Evolutionary conservation across 2,888 invertebrate species (phyloP), one percentile per base, ranked within the genome.

Genomic region (Limnephilus marmoratus): DNA sequence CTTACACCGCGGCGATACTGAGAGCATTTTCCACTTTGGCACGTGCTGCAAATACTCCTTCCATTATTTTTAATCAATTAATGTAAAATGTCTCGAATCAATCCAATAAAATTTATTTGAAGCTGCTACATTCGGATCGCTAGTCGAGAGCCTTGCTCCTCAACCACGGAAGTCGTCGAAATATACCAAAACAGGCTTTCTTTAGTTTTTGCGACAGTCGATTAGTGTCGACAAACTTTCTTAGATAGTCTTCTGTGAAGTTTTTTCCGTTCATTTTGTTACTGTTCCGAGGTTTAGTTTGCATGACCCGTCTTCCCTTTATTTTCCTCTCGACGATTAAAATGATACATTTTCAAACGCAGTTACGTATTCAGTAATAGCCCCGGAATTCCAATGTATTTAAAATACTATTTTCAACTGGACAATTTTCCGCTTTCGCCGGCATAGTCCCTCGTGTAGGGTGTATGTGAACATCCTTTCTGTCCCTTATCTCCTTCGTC

Each of bases 401-500:
- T 68, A 9, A 68, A 68, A 68, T n/a, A 24, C 68, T 7, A 24
- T n/a, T 68, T 68, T 68, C 68, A 68, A 24, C 24, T 68, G 68
- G 53, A 24, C 53, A 68, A 4, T 15, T 68, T 68, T 68, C 68
- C 68, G 24, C 68, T 68, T 68, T 68, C 24, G 24, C 24, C 68
- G 68, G 24, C 9, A n/a, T 2, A 68, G 24, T 68, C 24, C 68
- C 24, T 1, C 12, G 45, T 45, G 45, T 45, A 45, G 68, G 1
- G 7, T 68, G 68, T 68, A 68, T 68, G 1, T 68, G 68, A 7
- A 7, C 7, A 68, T 68, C 68, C 24, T 24, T 24, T 24, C 68
- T 68, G 31, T 86, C 41, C 45, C 53, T 41, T 85, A 41, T 86
- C 86, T 86, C 86, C 86, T 29, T 68, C 68, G 68, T 68, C 68